These are phyloP conservation scores for Acridotheres tristis DNA, from an alignment of 2,797 vertebrate species.

Conservation along the genomic window DNA sequence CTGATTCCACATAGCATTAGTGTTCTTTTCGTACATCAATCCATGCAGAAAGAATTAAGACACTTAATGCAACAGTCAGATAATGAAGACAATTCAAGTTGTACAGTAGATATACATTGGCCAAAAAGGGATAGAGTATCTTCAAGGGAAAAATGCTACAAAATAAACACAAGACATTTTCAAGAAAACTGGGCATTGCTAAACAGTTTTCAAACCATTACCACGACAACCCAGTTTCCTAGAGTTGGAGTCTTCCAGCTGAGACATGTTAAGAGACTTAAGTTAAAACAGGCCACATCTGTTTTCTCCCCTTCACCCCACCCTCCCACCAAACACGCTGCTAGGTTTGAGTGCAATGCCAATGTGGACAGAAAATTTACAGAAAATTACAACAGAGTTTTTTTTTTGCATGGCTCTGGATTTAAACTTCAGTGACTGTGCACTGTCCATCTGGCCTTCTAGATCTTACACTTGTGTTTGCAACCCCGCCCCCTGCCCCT, in stretches of 20 bases:
- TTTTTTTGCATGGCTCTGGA: conserved; percentile 49
- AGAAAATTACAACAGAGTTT: conserved; percentile 51
- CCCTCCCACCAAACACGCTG: conserved; percentile 67
- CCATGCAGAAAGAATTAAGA: conserved; percentile 80
- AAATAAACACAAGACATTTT: conserved; percentile 73
- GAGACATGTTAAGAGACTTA: conserved; percentile 68
- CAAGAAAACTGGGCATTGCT: conserved; percentile 75
- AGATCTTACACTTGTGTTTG: conserved; percentile 79
- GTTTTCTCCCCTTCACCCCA: conserved; percentile 54
- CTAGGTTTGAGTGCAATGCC: conserved; percentile 73
- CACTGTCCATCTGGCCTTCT: conserved; percentile 95
- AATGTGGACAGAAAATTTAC: conserved; percentile 71
- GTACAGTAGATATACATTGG: conserved; percentile 75
- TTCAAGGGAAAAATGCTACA: conserved; percentile 55
- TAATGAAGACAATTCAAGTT: conserved; percentile 72
- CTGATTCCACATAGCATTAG: conserved; percentile 67
- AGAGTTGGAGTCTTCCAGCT: conserved; percentile 74
- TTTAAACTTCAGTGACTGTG: conserved; percentile 93
- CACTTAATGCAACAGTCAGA: conserved; percentile 72
- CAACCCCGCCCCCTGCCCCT: conserved; percentile 75
- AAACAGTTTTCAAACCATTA: conserved; percentile 72
- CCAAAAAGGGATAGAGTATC: conserved; percentile 66
- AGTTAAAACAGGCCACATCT: conserved; percentile 65
- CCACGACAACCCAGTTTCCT: conserved; percentile 64
- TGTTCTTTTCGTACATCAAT: conserved; percentile 74